Evolutionary conservation across 2,113 vertebrate species (phyloP).

Genomic region (Tenrec ecaudatus): DNA sequence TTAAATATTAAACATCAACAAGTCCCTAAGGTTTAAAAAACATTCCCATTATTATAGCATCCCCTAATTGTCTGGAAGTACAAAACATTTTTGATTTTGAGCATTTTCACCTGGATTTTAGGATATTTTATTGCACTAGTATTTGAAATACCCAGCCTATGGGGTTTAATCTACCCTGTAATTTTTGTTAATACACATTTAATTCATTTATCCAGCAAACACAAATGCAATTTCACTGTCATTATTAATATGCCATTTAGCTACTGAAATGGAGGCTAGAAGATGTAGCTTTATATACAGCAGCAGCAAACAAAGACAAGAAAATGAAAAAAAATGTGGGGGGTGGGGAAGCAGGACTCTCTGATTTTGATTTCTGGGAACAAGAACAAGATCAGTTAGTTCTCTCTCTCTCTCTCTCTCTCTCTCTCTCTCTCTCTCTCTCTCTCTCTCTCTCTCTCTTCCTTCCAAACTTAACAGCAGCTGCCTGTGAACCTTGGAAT

Average conservation of each 20-base stretch:
- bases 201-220: background rate
- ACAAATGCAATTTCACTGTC: conserved; percentile 20
- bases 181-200: conserved; percentile 8
- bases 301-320: background rate
- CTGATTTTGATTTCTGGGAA: background rate
- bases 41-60: background rate
- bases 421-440: too few relatives aligned
- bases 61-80: background rate
- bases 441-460: background rate
- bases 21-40: background rate
- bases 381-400: background rate
- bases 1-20: background rate
- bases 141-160: background rate
- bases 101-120: background rate
- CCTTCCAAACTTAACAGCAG: background rate
- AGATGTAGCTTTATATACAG: conserved; percentile 1
- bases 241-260: background rate
- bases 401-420: background rate
- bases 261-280: background rate
- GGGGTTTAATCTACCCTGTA: background rate
- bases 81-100: background rate
- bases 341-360: background rate
- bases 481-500: background rate
- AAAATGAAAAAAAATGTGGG: background rate
- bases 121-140: background rate